phyloP scores from a whole-genome alignment of 2,113 vertebrate genomes.

The Daphoenositta chrysoptera region DNA sequence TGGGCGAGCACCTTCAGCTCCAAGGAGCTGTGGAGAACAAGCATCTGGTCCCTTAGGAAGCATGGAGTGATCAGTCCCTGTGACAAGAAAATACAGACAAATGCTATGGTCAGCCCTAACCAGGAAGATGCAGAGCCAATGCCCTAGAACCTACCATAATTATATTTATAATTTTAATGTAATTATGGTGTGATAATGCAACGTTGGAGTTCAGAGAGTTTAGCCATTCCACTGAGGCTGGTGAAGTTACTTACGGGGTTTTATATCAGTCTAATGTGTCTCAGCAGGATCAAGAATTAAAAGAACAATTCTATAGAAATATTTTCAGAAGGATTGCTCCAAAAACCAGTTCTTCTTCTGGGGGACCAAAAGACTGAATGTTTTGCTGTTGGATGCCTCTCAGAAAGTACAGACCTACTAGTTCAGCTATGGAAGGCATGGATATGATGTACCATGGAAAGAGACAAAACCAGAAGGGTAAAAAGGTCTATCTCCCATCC shows the following conservation, averaged over 20 bases:
- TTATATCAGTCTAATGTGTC: neutral
- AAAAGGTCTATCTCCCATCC: neutral
- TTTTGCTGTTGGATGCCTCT: neutral
- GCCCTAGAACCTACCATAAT: neutral
- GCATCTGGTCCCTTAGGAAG: neutral
- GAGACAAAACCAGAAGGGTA: neutral
- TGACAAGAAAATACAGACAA: neutral
- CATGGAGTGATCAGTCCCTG: neutral
- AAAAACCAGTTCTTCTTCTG: neutral
- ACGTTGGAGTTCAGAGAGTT: neutral
- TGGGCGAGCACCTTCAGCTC: neutral
- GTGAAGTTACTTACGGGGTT: neutral
- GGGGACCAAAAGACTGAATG: rapidly evolving
- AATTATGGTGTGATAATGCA: neutral
- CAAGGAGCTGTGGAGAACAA: neutral
- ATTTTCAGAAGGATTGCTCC: neutral
- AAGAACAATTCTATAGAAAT: neutral
- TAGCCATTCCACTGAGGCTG: neutral
- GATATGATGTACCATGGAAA: neutral
- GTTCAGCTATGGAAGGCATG: neutral
- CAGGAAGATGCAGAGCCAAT: neutral
- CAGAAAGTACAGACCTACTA: neutral
- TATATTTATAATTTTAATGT: neutral
- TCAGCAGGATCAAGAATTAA: neutral
- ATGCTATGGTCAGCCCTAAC: neutral